Conservation (phyloP, 92 coral and sea anemone species). For the Actinernus sp. region DNA sequence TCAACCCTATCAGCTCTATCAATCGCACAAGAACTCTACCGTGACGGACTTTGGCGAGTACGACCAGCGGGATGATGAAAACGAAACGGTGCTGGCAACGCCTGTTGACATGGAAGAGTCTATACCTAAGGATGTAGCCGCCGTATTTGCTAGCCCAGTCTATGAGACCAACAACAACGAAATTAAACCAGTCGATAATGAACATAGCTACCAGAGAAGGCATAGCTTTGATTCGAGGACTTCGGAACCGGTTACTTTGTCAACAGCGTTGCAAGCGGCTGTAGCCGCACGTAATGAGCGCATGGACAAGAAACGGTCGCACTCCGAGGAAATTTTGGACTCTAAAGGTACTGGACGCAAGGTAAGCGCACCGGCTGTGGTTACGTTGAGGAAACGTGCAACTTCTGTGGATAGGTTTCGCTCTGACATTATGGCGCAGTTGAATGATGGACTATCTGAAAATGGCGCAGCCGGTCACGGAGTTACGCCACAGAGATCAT, state of each 20-base stretch:
- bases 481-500: neutral
- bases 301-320: conserved; percentile 39
- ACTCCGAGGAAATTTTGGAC: neutral
- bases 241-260: conserved; percentile 55
- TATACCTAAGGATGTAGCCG: conserved; percentile 5
- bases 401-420: conserved; percentile 56
- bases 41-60: conserved; percentile 3
- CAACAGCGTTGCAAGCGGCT: conserved; percentile 80
- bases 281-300: conserved; percentile 77
- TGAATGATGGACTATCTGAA: conserved; percentile 16
- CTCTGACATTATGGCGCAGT: conserved; percentile 48
- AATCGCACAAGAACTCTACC: neutral
- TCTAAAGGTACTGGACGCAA: conserved; percentile 31
- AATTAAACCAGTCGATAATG: neutral
- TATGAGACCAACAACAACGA: conserved; percentile 13
- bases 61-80: neutral
- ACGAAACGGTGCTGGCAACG: neutral
- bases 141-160: conserved; percentile 21
- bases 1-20: neutral
- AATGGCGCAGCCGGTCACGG: too few species aligned
- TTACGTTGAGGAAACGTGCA: conserved; percentile 35
- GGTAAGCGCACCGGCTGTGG: conserved; percentile 61
- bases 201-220: neutral
- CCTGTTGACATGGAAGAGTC: conserved; percentile 9
- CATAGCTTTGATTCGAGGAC: conserved; percentile 36